These are phyloP conservation scores for Sorex araneus DNA, from an alignment of 2,113 vertebrate species.

Conservation along the genomic window DNA sequence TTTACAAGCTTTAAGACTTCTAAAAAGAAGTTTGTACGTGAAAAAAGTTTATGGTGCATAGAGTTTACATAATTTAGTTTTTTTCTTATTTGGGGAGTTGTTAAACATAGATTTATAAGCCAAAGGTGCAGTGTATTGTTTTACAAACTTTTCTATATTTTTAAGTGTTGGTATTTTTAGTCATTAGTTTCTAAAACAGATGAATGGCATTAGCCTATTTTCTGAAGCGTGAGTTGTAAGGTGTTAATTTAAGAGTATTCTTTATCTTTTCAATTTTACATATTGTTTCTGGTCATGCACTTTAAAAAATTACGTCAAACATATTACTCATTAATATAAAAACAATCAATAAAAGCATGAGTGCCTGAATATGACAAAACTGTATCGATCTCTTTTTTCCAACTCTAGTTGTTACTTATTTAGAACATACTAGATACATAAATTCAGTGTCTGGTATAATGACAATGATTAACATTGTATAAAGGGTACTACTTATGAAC, in stretches of 20 bases:
- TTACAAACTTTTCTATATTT: not conserved
- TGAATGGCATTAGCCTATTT: not conserved
- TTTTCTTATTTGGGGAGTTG: not conserved
- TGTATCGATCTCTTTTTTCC: not conserved
- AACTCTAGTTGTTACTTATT: not conserved
- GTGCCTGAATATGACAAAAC: not conserved
- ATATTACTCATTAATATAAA: constrained; percentile 8
- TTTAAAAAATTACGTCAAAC: not conserved
- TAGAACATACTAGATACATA: not conserved
- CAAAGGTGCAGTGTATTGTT: not conserved
- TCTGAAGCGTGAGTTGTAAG: not conserved
- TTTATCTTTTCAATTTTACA: not conserved
- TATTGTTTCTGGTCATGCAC: not conserved
- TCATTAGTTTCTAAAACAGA: not conserved
- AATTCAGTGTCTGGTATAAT: not conserved
- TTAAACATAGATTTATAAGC: not conserved
- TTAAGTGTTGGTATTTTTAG: not conserved
- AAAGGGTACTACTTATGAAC: not conserved
- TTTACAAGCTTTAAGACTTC: not conserved
- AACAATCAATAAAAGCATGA: constrained; percentile 26
- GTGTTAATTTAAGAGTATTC: not conserved
- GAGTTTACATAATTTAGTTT: not conserved
- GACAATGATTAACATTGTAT: not conserved
- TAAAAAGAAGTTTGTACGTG: not conserved
- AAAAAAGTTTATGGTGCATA: not conserved